phyloP scores from a whole-genome alignment of 1,140 invertebrate species.

The Chelonus insularis region DNA sequence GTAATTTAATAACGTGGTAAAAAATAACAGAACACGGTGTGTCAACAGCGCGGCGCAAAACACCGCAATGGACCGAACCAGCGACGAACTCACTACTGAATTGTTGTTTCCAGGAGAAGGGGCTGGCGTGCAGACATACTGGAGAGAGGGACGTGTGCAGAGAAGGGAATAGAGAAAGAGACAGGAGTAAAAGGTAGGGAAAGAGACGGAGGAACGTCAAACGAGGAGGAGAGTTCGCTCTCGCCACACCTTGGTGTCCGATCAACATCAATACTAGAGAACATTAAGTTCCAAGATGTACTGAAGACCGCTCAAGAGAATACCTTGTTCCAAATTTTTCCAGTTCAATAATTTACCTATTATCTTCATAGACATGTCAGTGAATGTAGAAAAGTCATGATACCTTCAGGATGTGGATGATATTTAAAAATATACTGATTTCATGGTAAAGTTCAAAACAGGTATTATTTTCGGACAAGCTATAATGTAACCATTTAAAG shows the following conservation, averaged over 20 bases:
- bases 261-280: background rate
- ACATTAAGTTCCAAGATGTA: no score
- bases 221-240: constrained; percentile 24
- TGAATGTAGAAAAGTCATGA: no score
- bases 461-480: no score
- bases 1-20: no score
- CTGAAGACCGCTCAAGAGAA: no score
- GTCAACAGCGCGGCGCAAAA: constrained; percentile 32
- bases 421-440: no score
- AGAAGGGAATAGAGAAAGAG: constrained; percentile 8
- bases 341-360: no score
- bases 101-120: constrained; percentile 15
- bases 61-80: constrained; percentile 33
- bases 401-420: no score
- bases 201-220: constrained; percentile 4
- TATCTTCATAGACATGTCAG: no score
- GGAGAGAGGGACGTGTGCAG: constrained; percentile 1
- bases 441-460: no score
- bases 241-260: constrained; percentile 29
- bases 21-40: constrained; percentile 10
- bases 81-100: constrained; percentile 24
- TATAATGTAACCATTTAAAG: no score
- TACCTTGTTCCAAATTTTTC: no score
- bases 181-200: constrained; percentile 11
- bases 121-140: constrained; percentile 1